Conservation (phyloP, 2,888 invertebrate genomes). For the Chironomus riparius region DNA sequence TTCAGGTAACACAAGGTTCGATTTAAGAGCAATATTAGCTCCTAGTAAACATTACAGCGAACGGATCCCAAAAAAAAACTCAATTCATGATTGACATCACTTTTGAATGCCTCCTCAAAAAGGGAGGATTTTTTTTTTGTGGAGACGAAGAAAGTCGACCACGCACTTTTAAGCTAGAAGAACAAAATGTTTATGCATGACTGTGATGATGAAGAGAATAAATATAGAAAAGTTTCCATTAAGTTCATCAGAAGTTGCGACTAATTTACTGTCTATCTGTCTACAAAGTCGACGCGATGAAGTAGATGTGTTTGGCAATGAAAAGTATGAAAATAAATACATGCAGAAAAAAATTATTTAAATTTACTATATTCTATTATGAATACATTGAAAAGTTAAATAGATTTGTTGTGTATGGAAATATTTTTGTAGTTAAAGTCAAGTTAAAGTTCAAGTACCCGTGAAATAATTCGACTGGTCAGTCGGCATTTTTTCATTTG, state of each 20-base stretch:
- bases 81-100: no score
- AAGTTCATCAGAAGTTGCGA: neutral
- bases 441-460: conserved; percentile 23
- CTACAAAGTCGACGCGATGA: neutral
- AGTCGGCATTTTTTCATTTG: neutral
- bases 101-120: neutral
- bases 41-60: no score
- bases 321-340: neutral
- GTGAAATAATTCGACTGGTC: neutral
- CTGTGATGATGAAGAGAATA: neutral
- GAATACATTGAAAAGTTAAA: conserved; percentile 18
- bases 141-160: neutral
- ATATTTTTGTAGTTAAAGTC: conserved; percentile 16
- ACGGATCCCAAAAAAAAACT: no score
- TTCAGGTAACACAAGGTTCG: no score
- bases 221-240: neutral
- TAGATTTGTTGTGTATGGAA: conserved; percentile 18
- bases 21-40: no score
- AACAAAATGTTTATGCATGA: neutral
- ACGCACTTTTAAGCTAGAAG: neutral
- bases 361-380: neutral
- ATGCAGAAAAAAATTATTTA: neutral
- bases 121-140: neutral
- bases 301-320: neutral
- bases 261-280: neutral